Percentiles rank a stretch among this genome's conserved stretches.
phyloP scores from a whole-genome alignment of 64 coral and sea anemone species.

The Montipora sp. region DNA sequence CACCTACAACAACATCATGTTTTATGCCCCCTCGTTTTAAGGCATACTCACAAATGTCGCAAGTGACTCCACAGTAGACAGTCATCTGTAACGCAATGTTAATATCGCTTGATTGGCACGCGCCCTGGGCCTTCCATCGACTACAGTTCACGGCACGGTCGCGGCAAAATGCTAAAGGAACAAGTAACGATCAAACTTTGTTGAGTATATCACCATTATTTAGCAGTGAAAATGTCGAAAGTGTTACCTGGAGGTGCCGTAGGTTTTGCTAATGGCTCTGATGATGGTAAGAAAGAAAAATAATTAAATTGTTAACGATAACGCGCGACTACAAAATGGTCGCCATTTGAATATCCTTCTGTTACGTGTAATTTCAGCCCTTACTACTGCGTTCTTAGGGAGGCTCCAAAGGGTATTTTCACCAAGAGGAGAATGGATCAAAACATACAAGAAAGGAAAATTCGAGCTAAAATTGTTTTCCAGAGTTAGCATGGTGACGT shows the following conservation, averaged over 20 bases:
- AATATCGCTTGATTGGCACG: background rate
- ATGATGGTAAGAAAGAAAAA: background rate
- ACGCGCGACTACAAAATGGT: too few species aligned
- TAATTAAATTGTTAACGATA: too few species aligned
- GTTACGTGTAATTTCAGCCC: too few species aligned
- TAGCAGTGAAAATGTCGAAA: background rate
- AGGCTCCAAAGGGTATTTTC: too few species aligned
- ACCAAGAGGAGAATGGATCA: too few species aligned
- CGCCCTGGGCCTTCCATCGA: background rate
- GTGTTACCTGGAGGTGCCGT: conserved; percentile 9
- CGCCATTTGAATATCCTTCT: too few species aligned
- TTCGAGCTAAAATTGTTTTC: too few species aligned
- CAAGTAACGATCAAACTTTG: background rate
- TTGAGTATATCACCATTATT: background rate
- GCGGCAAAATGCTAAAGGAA: background rate
- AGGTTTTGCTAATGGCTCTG: conserved; percentile 10
- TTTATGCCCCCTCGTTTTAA: too few species aligned
- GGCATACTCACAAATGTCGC: conserved; percentile 1
- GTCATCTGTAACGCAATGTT: background rate
- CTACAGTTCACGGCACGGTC: background rate
- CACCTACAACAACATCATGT: too few species aligned
- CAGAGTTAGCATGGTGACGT: too few species aligned
- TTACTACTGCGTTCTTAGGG: too few species aligned
- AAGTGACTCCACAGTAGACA: conserved; percentile 38
- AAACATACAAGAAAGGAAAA: too few species aligned